These are phyloP conservation scores for Frieseomelitta varia DNA, from an alignment of 1,140 invertebrate species.

Conservation along the genomic window DNA sequence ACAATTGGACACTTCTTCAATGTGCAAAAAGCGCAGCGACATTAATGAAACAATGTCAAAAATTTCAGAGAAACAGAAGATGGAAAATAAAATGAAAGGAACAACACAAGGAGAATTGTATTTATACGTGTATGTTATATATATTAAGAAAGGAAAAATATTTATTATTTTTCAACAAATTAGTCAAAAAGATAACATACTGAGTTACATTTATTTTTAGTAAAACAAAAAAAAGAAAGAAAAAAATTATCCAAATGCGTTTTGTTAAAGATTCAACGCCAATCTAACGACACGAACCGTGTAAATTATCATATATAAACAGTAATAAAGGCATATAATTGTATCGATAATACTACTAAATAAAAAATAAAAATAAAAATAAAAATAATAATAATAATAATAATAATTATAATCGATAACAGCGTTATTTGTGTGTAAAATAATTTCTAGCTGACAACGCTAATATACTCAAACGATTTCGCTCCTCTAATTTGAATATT, in stretches of 20 bases:
- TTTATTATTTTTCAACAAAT: background rate
- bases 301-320: slow-evolving; percentile 24
- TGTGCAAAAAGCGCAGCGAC: slow-evolving; percentile 7
- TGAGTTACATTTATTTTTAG: background rate
- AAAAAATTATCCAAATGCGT: background rate
- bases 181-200: slow-evolving; percentile 1
- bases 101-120: background rate
- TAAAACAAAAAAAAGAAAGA: background rate
- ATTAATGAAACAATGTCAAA: background rate
- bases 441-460: slow-evolving; percentile 1
- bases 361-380: slow-evolving; percentile 27
- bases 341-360: slow-evolving; percentile 26
- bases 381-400: slow-evolving; percentile 7
- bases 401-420: slow-evolving; percentile 26
- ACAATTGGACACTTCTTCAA: background rate
- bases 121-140: background rate
- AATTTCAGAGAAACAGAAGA: background rate
- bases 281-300: background rate
- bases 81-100: background rate
- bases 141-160: background rate
- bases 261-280: slow-evolving; percentile 3
- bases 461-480: background rate
- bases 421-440: slow-evolving; percentile 14
- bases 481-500: background rate
- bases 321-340: slow-evolving; percentile 33